Evolutionary conservation across 2,113 vertebrate species (phyloP), one percentile per base, ranked within the genome.

Genomic region (Pteruthius melanotis): DNA sequence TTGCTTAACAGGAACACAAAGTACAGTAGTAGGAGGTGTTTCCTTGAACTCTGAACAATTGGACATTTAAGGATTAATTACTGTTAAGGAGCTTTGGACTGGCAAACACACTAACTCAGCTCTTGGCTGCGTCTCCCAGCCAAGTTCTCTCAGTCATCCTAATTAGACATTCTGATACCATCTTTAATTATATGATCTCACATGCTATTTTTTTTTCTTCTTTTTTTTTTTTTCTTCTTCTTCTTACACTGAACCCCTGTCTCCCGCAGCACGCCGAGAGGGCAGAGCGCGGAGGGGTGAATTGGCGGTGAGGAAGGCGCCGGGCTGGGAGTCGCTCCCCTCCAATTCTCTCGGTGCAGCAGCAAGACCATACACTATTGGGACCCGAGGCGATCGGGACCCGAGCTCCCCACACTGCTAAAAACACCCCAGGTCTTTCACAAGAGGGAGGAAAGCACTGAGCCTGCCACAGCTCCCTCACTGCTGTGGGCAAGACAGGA

Each of bases 1-100:
- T 97, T 97, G 97, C 96, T 94, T 93, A 98, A 98, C 98, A 97
- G 97, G 98, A 98, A 98, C 97, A 94, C 89, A 96, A 89, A 97
- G 96, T 97, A 97, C 93, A 95, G 96, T 97, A 95, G 94, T 49
- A 80, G 95, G 95, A 76, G 92, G 96, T 63, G 79, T 97, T 97
- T 97, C 97, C 97, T 97, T 97, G 97, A 97, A 97, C 97, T 97
- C 97, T 95, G 94, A 97, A 98, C 97, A 98, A 97, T 97, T 96
- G 94, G 96, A 95, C 92, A 87, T 75, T 95, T 95, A 96, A 95
- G 96, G 96, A 96, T 96, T 96, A 95, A 97, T 95, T 95, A 89
- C 87, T 94, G 92, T 94, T 94, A 94, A 92, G 87, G 92, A 95
- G 97, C 90, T 97, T 81, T 35, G 95, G 94, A 92, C 95, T 96